Evolutionary conservation across 2,113 vertebrate species (phyloP).

Genomic region (Ictalurus punctatus): DNA sequence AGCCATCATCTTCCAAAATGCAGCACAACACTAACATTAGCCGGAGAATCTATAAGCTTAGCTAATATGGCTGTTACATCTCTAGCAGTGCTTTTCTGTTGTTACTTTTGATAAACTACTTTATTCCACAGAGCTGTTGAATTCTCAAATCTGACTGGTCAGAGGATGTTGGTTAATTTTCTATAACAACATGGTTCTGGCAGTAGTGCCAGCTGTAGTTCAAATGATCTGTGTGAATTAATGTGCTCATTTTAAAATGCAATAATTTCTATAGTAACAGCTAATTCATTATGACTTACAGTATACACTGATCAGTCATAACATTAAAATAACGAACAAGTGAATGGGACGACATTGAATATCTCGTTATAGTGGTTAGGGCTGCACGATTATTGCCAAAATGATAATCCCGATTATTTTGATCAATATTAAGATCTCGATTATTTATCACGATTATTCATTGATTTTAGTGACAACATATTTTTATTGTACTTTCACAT

Average conservation of each 20-base stretch:
- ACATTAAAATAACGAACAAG: too few relatives aligned
- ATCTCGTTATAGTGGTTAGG: too few relatives aligned
- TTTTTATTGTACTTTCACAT: too few relatives aligned
- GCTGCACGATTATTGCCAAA: too few relatives aligned
- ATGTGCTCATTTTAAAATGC: not conserved
- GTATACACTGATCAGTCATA: too few relatives aligned
- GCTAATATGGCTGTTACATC: not conserved
- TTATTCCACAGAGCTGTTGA: not conserved
- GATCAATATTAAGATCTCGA: too few relatives aligned
- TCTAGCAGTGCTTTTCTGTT: not conserved
- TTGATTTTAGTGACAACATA: too few relatives aligned
- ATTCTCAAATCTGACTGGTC: conserved; percentile 1
- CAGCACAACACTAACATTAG: not conserved
- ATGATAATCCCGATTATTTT: too few relatives aligned
- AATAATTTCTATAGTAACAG: not conserved
- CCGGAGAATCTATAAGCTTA: not conserved
- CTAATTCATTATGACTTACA: not conserved
- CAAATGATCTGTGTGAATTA: not conserved
- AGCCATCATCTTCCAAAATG: not conserved
- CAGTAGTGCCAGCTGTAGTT: not conserved
- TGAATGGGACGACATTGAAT: too few relatives aligned
- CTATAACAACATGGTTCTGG: not conserved
- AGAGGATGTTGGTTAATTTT: not conserved
- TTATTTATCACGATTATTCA: too few relatives aligned
- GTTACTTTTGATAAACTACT: not conserved